phyloP scores from a whole-genome alignment of 1,140 invertebrate species.

The Heliconius hermathena region DNA sequence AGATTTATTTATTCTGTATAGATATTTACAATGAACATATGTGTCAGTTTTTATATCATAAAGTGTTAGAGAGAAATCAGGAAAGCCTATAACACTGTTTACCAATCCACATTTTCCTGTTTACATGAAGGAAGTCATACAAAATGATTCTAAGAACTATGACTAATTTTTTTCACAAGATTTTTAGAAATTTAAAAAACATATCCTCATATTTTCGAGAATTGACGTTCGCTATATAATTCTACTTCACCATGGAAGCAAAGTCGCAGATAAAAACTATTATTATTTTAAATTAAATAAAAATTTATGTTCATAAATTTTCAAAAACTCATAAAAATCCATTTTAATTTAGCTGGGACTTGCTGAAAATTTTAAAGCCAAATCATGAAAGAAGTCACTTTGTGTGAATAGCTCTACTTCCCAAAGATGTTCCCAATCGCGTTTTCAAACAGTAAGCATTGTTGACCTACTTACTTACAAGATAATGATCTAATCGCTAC shows the following conservation, averaged over 20 bases:
- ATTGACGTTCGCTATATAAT: too few species aligned
- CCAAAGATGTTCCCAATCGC: constrained; percentile 33
- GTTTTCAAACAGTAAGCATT: constrained; percentile 42
- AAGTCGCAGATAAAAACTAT: too few species aligned
- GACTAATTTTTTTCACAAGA: background rate
- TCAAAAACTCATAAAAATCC: background rate
- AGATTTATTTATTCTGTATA: background rate
- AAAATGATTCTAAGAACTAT: background rate
- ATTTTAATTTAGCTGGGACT: background rate
- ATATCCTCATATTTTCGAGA: too few species aligned
- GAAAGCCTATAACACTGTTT: background rate
- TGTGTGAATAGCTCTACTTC: background rate
- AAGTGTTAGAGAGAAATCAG: background rate
- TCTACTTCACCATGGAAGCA: too few species aligned
- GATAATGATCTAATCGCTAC: constrained; percentile 40
- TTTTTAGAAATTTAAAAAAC: background rate
- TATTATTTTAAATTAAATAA: too few species aligned
- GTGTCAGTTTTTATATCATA: background rate
- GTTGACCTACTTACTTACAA: constrained; percentile 38
- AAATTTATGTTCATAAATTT: too few species aligned
- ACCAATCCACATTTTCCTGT: background rate
- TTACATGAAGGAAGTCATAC: background rate
- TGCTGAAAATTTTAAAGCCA: background rate
- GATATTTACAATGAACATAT: background rate
- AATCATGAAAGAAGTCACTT: background rate